Evolutionary conservation across 1,140 invertebrate genomes (phyloP), one percentile per base, ranked within the genome.

Genomic region (Macrosteles quadrilineatus): DNA sequence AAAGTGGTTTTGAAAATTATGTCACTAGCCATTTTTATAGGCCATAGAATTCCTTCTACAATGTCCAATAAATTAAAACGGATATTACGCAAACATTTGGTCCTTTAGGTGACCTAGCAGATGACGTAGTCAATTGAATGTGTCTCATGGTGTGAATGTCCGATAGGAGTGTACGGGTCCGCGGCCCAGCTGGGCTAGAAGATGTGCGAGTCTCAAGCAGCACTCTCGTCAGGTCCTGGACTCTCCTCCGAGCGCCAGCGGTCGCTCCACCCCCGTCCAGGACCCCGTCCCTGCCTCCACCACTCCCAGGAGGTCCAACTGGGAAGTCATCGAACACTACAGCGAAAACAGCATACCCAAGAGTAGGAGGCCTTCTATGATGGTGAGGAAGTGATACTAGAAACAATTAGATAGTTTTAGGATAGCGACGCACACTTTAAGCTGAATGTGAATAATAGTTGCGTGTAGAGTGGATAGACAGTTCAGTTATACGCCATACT

Each of bases 271-370:
- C 17, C 71, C 45, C 76, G 80, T 82, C 12, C 83, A 66, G 40
- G 63, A 66, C 63, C n/a, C 27, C 19, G 6, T 17, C 12, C 21
- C 63, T 12, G 21, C 68, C 83, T n/a, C 84, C 85, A 25, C 84
- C 82, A 1, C 84, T 84, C 43, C 82, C 86, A 29, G 87, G 87
- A 93, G 92, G 78, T 92, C 91, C 73, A 93, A 94, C 80, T 94
- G 91, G 91, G 90, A 94, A 79, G 91, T 94, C 68, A 94, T 94
- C 75, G 91, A 94, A 80, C 91, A 94, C 80, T 93, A 90, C 80
- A 86, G 69, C 17, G 71, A 64, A 11, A 59, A 62, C 9, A 84
- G 66, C 45, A 21, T 32, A 1, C 31, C 66, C 3, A 68, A 53
- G 45, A 53, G 53, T 14, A 50, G 69, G 19, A 66, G 69, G 23